Conservation (phyloP, 2,113 vertebrate genomes). For the Turnix velox region DNA sequence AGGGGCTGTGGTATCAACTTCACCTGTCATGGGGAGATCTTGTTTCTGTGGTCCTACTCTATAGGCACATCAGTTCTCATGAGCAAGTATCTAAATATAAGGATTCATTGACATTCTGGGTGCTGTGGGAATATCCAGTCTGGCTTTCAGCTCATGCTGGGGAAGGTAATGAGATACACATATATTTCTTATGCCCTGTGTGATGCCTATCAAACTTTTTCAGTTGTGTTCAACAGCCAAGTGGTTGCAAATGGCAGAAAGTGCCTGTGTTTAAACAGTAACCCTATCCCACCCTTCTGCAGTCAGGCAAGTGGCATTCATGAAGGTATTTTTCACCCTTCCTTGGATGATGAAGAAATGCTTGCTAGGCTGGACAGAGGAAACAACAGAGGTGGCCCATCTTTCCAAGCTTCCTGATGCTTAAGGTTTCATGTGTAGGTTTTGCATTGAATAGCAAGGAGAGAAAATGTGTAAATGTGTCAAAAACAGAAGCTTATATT, state of each 20-base stretch:
- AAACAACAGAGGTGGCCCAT: not conserved
- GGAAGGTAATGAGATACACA: too few relatives aligned
- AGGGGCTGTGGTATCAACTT: not conserved
- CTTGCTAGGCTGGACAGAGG: not conserved
- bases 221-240: not conserved
- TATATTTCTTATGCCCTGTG: rapidly evolving
- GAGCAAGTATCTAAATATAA: not conserved
- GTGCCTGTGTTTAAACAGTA: not conserved
- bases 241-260: not conserved
- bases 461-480: not conserved
- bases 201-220: not conserved
- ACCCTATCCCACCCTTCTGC: not conserved
- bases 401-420: not conserved
- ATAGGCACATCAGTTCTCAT: not conserved
- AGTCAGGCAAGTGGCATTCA: not conserved
- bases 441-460: not conserved
- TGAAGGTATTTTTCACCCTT: not conserved
- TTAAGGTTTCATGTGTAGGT: not conserved
- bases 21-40: rapidly evolving
- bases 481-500: not conserved
- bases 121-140: rapidly evolving
- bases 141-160: not conserved
- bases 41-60: not conserved
- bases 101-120: not conserved
- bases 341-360: not conserved